These are phyloP conservation scores for Atherinomorus stipes DNA, from an alignment of 2,113 vertebrate species.

Conservation along the genomic window DNA sequence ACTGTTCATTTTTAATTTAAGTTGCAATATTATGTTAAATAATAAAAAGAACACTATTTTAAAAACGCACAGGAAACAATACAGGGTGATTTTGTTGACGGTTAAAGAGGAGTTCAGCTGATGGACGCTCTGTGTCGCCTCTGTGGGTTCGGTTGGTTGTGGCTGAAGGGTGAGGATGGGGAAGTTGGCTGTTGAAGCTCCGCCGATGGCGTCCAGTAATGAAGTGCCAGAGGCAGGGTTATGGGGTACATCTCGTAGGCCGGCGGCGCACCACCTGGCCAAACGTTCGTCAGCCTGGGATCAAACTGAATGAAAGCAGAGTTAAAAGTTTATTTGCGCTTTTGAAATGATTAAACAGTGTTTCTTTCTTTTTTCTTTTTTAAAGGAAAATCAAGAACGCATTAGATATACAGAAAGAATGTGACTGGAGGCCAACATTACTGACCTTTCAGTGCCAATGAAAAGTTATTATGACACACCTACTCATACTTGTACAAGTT, in stretches of 20 bases:
- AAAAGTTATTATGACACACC: no score
- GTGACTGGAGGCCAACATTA: no score
- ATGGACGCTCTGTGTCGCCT: neutral
- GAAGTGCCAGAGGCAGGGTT: slow-evolving; percentile 37
- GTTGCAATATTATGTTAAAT: slow-evolving; percentile 18
- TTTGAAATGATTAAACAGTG: neutral
- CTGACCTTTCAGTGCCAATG: no score
- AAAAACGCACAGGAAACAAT: slow-evolving; percentile 2
- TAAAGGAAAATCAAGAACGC: no score
- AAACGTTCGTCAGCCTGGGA: slow-evolving; percentile 39
- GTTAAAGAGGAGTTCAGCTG: neutral
- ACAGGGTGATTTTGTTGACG: neutral
- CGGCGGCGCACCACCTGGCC: slow-evolving; percentile 25
- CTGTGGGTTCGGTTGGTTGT: neutral
- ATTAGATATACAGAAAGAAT: no score
- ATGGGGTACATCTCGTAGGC: slow-evolving; percentile 55
- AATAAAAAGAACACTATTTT: slow-evolving; percentile 3
- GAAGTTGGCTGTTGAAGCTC: neutral
- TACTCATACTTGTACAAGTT: no score
- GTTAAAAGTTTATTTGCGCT: slow-evolving; percentile 1
- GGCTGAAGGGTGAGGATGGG: slow-evolving; percentile 1
- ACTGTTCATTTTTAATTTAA: slow-evolving; percentile 14
- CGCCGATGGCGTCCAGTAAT: slow-evolving; percentile 24
- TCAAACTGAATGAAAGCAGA: slow-evolving; percentile 62
- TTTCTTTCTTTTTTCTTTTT: neutral